Evolutionary conservation across 1,140 invertebrate genomes (phyloP).

Genomic region (Tetraneura akinire): DNA sequence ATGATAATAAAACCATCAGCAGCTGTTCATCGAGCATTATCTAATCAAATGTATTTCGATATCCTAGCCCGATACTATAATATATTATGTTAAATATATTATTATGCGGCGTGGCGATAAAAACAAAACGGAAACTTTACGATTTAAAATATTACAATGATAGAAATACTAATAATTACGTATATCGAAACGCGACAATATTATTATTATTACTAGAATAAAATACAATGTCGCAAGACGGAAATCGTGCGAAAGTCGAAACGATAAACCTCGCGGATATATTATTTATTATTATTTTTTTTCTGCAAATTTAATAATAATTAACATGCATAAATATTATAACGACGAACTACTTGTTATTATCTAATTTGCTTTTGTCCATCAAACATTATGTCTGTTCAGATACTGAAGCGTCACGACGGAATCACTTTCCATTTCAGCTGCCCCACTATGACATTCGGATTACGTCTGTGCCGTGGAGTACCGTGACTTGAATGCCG

Average conservation of each 20-base stretch:
- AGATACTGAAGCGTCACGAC: constrained; percentile 47
- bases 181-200: too few species aligned
- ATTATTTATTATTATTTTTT: too few species aligned
- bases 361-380: constrained; percentile 49
- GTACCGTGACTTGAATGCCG: constrained; percentile 47
- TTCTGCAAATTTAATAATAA: background rate
- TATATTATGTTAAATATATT: background rate
- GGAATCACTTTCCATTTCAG: constrained; percentile 48
- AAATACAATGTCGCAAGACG: too few species aligned
- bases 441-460: constrained; percentile 37
- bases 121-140: background rate
- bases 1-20: background rate
- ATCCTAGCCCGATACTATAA: too few species aligned
- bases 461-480: constrained; percentile 44
- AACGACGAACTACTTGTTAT: background rate
- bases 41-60: too few species aligned
- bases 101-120: background rate
- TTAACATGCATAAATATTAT: too few species aligned
- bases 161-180: too few species aligned
- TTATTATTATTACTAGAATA: too few species aligned
- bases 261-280: background rate
- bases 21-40: background rate
- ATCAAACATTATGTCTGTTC: constrained; percentile 47
- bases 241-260: background rate
- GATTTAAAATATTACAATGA: too few species aligned